Conservation (phyloP, 35 echinoderm and acorn worm species). For the Diadema setosum region DNA sequence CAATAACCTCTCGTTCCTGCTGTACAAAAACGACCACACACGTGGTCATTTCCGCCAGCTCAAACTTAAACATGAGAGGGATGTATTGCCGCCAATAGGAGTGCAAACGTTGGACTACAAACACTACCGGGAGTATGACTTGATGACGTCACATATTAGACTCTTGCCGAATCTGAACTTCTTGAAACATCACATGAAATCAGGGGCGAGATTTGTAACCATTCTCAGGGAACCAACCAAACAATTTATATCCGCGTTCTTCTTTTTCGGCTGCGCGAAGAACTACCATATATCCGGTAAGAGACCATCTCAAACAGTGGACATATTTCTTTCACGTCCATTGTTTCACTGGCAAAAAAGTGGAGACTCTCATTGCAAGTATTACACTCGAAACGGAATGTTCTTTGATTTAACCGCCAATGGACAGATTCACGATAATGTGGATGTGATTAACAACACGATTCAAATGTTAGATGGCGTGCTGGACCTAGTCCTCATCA, state of each 20-base stretch:
- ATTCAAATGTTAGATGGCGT: too few relatives aligned
- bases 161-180: slow-evolving; percentile 47
- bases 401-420: neutral
- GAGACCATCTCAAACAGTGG: neutral
- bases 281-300: neutral
- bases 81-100: neutral
- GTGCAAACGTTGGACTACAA: neutral
- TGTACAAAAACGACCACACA: neutral
- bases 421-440: too few relatives aligned
- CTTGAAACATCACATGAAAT: neutral
- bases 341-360: neutral
- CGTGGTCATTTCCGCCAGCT: neutral
- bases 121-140: slow-evolving; percentile 6
- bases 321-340: neutral
- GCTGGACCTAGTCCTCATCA: too few relatives aligned
- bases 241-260: slow-evolving; percentile 69
- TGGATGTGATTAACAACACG: too few relatives aligned
- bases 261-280: slow-evolving; percentile 40
- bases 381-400: neutral
- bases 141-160: slow-evolving; percentile 62
- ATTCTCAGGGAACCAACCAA: slow-evolving; percentile 51
- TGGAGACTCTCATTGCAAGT: neutral
- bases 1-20: neutral
- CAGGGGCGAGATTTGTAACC: slow-evolving; percentile 58
- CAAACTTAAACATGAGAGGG: neutral